Conservation (phyloP, 2,888 invertebrate genomes). For the Cryptops parisi region DNA sequence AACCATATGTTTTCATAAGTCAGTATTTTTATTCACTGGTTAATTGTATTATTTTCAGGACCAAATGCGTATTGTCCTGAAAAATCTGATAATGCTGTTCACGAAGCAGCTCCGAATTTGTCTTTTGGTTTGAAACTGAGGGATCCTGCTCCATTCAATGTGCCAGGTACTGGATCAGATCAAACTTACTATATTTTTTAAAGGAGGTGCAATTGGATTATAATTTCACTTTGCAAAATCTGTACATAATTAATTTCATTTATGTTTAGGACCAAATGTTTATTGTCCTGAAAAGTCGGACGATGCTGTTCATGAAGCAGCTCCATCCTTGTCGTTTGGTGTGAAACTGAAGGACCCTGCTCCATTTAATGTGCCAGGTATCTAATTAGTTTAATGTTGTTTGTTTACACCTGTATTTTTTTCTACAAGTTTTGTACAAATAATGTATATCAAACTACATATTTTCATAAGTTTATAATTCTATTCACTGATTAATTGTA, state of each 20-base stretch:
- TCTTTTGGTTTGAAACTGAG: constrained; percentile 55
- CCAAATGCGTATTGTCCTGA: constrained; percentile 73
- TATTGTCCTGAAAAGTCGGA: not conserved
- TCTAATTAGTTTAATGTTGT: too few species aligned
- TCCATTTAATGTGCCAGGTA: not conserved
- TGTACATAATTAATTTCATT: too few species aligned
- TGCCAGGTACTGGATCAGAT: constrained; percentile 50
- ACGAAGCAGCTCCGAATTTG: constrained; percentile 47
- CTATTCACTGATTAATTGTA: too few species aligned
- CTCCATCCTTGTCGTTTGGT: not conserved
- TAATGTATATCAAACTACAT: too few species aligned
- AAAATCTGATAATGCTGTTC: constrained; percentile 43
- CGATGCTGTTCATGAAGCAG: not conserved
- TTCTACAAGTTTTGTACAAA: too few species aligned
- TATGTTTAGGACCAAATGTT: not conserved
- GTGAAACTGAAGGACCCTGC: not conserved
- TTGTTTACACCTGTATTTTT: too few species aligned
- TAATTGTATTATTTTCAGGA: constrained; percentile 33
- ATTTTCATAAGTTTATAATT: too few species aligned
- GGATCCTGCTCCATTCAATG: constrained; percentile 43
- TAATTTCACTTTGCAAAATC: too few species aligned
- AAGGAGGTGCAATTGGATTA: too few species aligned
- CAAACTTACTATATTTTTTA: too few species aligned
- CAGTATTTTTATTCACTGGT: too few species aligned
- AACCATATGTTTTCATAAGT: too few species aligned